Percentiles rank a stretch among this genome's conserved stretches.
These are phyloP conservation scores for Salmo trutta DNA, from an alignment of 2,797 vertebrate species.

Conservation along the genomic window DNA sequence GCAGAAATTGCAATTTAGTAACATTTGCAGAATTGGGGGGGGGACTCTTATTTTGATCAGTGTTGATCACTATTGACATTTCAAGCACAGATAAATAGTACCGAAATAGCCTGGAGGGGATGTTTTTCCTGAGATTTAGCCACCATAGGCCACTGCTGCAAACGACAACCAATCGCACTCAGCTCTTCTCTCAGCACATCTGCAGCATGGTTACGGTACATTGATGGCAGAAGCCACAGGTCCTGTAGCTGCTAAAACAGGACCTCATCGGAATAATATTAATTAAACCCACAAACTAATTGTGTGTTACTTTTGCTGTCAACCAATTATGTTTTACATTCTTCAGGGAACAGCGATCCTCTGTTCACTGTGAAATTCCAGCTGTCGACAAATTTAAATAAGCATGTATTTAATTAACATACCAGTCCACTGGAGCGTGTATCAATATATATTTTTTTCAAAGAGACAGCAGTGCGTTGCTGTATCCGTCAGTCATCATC, in stretches of 20 bases:
- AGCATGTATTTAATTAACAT: conserved; percentile 82
- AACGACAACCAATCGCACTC: conserved; percentile 39
- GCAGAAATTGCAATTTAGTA: background rate
- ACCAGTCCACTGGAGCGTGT: conserved; percentile 68
- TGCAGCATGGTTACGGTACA: conserved; percentile 40
- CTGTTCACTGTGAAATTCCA: conserved; percentile 72
- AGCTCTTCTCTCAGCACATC: conserved; percentile 49
- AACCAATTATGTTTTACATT: conserved; percentile 75
- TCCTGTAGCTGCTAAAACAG: conserved; percentile 46
- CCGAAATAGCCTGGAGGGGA: conserved; percentile 20
- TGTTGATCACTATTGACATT: conserved; percentile 30
- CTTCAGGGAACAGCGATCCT: conserved; percentile 64
- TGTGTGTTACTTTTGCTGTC: conserved; percentile 77
- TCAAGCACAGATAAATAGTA: conserved; percentile 27
- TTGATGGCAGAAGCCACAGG: conserved; percentile 37
- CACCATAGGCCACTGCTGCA: conserved; percentile 20
- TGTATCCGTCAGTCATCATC: conserved; percentile 54
- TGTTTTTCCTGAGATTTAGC: background rate
- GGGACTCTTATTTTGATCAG: conserved; percentile 24
- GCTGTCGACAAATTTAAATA: conserved; percentile 79
- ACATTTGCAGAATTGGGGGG: background rate
- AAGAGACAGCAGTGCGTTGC: conserved; percentile 51
- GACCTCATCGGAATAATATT: conserved; percentile 71
- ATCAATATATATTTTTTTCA: conserved; percentile 70
- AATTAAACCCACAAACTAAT: conserved; percentile 78